Evolutionary conservation across 92 coral and sea anemone genomes (phyloP).

Genomic region (Virgularia gustaviana): DNA sequence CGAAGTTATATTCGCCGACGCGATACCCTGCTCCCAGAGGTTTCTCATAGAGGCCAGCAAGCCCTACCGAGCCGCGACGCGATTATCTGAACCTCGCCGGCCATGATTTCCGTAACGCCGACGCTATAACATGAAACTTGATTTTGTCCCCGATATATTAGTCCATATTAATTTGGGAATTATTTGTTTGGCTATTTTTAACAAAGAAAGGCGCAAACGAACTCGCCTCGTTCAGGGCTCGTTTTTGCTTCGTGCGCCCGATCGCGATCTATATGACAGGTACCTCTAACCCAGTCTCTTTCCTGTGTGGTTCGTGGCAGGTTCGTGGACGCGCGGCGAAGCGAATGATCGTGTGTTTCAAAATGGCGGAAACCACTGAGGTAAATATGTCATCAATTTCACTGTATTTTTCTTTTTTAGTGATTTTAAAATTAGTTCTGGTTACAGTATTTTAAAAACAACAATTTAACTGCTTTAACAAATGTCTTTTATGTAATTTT

Average conservation of each 20-base stretch:
- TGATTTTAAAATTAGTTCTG: neutral
- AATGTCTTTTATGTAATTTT: neutral
- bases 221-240: neutral
- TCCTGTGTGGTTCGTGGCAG: constrained; percentile 48
- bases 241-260: neutral
- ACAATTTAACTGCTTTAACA: neutral
- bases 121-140: too few species aligned
- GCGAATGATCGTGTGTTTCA: constrained; percentile 50
- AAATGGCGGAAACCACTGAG: constrained; percentile 95
- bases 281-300: constrained; percentile 36
- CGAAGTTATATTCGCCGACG: too few species aligned
- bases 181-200: too few species aligned
- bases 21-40: too few species aligned
- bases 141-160: neutral
- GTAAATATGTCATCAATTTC: constrained; percentile 56
- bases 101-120: neutral
- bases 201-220: too few species aligned
- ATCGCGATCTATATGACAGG: constrained; percentile 44
- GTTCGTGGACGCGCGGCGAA: constrained; percentile 43
- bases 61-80: neutral
- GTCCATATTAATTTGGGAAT: neutral
- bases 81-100: neutral
- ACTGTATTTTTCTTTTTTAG: constrained; percentile 39
- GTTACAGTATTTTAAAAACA: neutral
- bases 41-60: neutral